Conservation (phyloP, 2,888 invertebrate genomes). For the Eretmocerus hayati region DNA sequence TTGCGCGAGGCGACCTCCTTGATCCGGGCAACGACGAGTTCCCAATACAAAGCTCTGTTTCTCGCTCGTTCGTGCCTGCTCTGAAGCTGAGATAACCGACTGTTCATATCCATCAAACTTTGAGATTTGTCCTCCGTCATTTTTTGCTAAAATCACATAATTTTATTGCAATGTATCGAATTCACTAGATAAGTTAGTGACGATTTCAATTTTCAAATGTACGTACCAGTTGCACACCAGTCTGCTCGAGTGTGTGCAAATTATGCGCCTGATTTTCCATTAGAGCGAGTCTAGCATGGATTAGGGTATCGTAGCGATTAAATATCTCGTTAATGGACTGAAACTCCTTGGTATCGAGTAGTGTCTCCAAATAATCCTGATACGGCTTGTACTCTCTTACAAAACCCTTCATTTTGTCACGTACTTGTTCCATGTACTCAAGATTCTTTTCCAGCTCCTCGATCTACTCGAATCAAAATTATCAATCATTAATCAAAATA, state of each 20-base stretch:
- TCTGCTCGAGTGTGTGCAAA: slow-evolving; percentile 53
- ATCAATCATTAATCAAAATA: neutral
- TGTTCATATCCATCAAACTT: slow-evolving; percentile 58
- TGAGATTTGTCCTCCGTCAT: slow-evolving; percentile 58
- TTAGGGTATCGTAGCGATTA: slow-evolving; percentile 57
- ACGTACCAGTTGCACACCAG: slow-evolving; percentile 51
- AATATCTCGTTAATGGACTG: slow-evolving; percentile 56
- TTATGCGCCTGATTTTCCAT: slow-evolving; percentile 53
- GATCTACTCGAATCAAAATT: slow-evolving; percentile 36
- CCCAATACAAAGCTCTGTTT: slow-evolving; percentile 56
- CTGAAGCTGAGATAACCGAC: slow-evolving; percentile 56
- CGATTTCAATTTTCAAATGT: neutral
- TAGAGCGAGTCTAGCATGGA: slow-evolving; percentile 54
- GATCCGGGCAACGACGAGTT: slow-evolving; percentile 54
- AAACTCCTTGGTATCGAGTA: slow-evolving; percentile 52
- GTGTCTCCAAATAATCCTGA: slow-evolving; percentile 54
- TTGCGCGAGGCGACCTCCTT: slow-evolving; percentile 53
- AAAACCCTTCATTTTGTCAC: slow-evolving; percentile 53
- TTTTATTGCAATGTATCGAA: neutral
- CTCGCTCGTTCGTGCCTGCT: slow-evolving; percentile 56
- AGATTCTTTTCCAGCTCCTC: slow-evolving; percentile 50
- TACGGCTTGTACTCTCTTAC: slow-evolving; percentile 56
- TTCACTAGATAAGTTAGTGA: neutral
- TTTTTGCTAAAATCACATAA: slow-evolving; percentile 29
- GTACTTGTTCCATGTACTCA: slow-evolving; percentile 49